Evolutionary conservation across 2,797 vertebrate species (phyloP).

Genomic region (Bradypodion ventrale): DNA sequence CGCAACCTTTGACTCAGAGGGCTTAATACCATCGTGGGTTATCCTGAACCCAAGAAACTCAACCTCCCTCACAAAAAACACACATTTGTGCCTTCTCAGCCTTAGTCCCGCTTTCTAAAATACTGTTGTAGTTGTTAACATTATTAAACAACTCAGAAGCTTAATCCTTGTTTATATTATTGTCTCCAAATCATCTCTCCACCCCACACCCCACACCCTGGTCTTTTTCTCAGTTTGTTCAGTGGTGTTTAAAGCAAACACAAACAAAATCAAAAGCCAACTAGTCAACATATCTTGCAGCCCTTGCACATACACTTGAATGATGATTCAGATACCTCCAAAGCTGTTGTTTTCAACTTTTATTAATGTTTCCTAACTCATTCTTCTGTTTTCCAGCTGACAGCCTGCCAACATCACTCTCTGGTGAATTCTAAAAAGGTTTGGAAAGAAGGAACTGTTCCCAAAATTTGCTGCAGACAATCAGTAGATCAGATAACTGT

Average conservation of each 20-base stretch:
- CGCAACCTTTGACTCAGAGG: no score
- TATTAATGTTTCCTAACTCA: slow-evolving; percentile 72
- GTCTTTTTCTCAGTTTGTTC: slow-evolving; percentile 22
- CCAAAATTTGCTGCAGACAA: slow-evolving; percentile 67
- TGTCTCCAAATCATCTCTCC: slow-evolving; percentile 39
- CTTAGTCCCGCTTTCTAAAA: no score
- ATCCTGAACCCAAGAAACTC: no score
- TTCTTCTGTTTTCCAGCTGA: slow-evolving; percentile 68
- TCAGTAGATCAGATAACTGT: slow-evolving; percentile 71
- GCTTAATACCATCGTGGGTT: no score
- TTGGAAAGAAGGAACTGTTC: slow-evolving; percentile 64
- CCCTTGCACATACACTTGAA: slow-evolving; percentile 55
- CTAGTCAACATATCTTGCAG: slow-evolving; percentile 36
- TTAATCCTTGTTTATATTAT: slow-evolving; percentile 16
- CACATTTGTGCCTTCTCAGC: no score
- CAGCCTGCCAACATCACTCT: slow-evolving; percentile 73
- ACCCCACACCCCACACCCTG: slow-evolving; percentile 4
- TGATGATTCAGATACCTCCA: slow-evolving; percentile 61
- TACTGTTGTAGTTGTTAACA: no score
- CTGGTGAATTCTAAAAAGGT: slow-evolving; percentile 69
- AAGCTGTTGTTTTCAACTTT: slow-evolving; percentile 71
- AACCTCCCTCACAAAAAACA: no score
- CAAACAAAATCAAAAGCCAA: not conserved
- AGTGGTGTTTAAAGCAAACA: not conserved
- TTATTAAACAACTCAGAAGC: not conserved